A percentile compares a stretch with the other conserved stretches of the same genome.
These are phyloP conservation scores for Labroides dimidiatus DNA, from an alignment of 2,797 vertebrate genomes.

Conservation along the genomic window DNA sequence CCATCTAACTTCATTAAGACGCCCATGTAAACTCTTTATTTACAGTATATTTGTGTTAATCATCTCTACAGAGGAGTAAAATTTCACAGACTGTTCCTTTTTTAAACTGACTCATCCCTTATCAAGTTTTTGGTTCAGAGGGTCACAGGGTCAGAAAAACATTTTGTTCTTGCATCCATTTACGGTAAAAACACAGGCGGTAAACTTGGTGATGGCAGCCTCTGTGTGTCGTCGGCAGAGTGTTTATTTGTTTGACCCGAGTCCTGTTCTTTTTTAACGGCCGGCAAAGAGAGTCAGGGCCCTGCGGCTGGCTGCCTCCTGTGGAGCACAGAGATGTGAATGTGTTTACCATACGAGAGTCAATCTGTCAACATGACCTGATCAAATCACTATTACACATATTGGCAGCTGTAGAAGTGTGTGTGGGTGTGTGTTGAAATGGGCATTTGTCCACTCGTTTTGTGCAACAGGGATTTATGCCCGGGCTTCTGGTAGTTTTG, in stretches of 20 bases:
- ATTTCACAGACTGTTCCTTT: constrained; percentile 15
- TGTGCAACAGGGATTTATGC: constrained; percentile 48
- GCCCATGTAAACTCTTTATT: background rate
- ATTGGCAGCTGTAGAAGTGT: constrained; percentile 52
- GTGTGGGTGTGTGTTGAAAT: constrained; percentile 22
- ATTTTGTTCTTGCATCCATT: constrained; percentile 42
- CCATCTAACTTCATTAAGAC: background rate
- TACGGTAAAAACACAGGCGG: constrained; percentile 40
- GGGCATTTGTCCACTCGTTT: constrained; percentile 39
- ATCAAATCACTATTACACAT: constrained; percentile 76
- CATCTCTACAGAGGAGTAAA: background rate
- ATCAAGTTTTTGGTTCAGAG: constrained; percentile 30
- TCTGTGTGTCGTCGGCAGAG: constrained; percentile 18
- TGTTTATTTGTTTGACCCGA: constrained; percentile 71
- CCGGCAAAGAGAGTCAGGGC: constrained; percentile 52
- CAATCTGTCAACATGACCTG: constrained; percentile 80
- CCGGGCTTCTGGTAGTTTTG: constrained; percentile 33
- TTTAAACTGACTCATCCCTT: constrained; percentile 16
- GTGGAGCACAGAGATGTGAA: constrained; percentile 39
- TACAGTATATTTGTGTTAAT: background rate
- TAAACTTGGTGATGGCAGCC: constrained; percentile 21
- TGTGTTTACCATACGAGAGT: constrained; percentile 73
- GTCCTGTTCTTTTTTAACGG: constrained; percentile 46
- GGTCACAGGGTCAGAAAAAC: constrained; percentile 60
- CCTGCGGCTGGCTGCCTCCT: constrained; percentile 42